Evolutionary conservation across 2,797 vertebrate species (phyloP).

Genomic region (Chiloscyllium punctatum): DNA sequence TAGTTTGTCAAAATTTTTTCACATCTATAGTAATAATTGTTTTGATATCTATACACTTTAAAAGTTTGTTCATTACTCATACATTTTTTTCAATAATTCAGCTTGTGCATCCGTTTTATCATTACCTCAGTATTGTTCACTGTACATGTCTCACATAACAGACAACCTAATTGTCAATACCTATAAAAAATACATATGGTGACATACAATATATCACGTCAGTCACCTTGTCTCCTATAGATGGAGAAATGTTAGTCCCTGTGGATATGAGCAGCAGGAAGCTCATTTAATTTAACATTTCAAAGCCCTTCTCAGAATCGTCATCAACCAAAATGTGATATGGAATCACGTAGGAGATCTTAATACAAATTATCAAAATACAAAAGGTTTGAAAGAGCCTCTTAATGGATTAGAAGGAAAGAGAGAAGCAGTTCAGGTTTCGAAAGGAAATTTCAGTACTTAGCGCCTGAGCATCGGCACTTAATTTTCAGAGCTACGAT

Average conservation of each 20-base stretch:
- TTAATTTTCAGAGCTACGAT: neutral
- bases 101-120: neutral
- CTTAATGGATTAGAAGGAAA: too few relatives aligned
- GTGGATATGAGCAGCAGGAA: neutral
- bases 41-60: neutral
- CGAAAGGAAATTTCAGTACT: neutral
- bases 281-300: neutral
- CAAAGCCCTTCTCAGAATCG: neutral
- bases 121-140: neutral
- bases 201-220: neutral
- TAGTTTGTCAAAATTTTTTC: neutral
- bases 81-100: neutral
- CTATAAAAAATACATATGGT: neutral
- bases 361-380: neutral
- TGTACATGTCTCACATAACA: neutral
- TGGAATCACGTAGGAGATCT: neutral
- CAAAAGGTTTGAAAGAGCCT: neutral
- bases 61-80: neutral
- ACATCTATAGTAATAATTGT: neutral
- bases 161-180: neutral
- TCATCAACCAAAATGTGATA: neutral
- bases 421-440: neutral
- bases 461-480: neutral
- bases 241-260: neutral
- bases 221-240: neutral